Conservation (phyloP, 2,797 vertebrate species). For the Acanthiza pusilla region DNA sequence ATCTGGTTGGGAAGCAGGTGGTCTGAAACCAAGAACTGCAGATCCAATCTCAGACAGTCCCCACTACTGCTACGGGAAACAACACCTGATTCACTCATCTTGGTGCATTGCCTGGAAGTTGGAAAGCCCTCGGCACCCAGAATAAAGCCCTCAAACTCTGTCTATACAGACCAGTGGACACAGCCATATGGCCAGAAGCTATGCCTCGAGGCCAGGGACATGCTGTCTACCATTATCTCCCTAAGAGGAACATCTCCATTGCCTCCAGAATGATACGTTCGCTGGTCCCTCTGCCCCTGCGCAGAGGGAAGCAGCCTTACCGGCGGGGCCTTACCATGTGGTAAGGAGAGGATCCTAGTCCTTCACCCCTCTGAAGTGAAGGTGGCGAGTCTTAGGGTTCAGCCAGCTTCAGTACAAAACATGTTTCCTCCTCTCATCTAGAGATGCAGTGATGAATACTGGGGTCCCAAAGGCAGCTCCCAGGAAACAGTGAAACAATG, state of each 20-base stretch:
- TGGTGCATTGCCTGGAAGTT: background rate
- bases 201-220: background rate
- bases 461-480: constrained; percentile 63
- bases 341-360: constrained; percentile 19
- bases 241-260: constrained; percentile 13
- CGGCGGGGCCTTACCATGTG: background rate
- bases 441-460: constrained; percentile 56
- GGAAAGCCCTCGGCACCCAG: constrained; percentile 27
- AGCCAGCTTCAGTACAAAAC: constrained; percentile 41
- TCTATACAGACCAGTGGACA: background rate
- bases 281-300: constrained; percentile 12
- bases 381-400: background rate
- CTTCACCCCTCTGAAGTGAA: constrained; percentile 33
- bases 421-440: constrained; percentile 30
- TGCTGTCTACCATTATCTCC: constrained; percentile 25
- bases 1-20: background rate
- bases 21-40: background rate
- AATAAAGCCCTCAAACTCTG: constrained; percentile 51
- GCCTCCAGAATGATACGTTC: constrained; percentile 33
- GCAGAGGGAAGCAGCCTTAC: constrained; percentile 34
- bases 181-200: constrained; percentile 15
- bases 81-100: background rate
- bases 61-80: background rate
- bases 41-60: background rate
- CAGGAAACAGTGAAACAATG: constrained; percentile 61